These are phyloP conservation scores for Apoda limacodes DNA, from an alignment of 2,888 invertebrate species.

Conservation along the genomic window DNA sequence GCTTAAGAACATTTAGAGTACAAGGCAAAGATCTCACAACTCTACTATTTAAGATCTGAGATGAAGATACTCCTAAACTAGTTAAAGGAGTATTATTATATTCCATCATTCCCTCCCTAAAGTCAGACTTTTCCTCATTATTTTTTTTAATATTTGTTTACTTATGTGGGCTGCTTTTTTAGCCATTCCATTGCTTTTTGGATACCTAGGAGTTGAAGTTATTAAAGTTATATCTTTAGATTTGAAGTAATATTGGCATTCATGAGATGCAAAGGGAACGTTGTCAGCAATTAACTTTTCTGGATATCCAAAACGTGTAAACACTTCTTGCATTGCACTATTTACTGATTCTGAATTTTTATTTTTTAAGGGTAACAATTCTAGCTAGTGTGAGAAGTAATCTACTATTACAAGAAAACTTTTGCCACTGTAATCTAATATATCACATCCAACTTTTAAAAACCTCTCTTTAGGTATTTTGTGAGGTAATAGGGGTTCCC, in stretches of 20 bases:
- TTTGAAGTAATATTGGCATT: constrained; percentile 10
- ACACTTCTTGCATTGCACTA: constrained; percentile 7
- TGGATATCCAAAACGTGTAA: constrained; percentile 7
- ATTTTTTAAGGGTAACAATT: constrained; percentile 1
- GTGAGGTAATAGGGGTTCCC: constrained; percentile 7
- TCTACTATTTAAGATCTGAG: constrained; percentile 15
- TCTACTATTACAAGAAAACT: constrained; percentile 3
- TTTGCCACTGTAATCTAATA: constrained; percentile 4
- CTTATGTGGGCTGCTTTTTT: constrained; percentile 1
- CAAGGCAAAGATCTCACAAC: constrained; percentile 8
- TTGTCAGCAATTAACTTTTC: constrained; percentile 6
- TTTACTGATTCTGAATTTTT: constrained; percentile 4
- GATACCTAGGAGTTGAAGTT: neutral
- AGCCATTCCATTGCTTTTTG: constrained; percentile 3
- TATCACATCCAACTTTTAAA: constrained; percentile 8
- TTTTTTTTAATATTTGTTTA: constrained; percentile 3
- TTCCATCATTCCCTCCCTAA: constrained; percentile 8
- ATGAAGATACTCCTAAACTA: constrained; percentile 7
- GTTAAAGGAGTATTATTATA: constrained; percentile 13
- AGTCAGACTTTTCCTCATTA: constrained; percentile 5
- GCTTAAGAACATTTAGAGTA: too few species aligned
- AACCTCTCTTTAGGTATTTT: constrained; percentile 10
- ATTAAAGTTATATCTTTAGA: constrained; percentile 16
- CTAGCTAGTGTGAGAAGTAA: constrained; percentile 7
- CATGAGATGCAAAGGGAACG: constrained; percentile 10